A percentile compares a stretch with the other conserved stretches of the same genome.
Evolutionary conservation across 2,113 vertebrate species (phyloP).

Genomic region (Redunca redunca): DNA sequence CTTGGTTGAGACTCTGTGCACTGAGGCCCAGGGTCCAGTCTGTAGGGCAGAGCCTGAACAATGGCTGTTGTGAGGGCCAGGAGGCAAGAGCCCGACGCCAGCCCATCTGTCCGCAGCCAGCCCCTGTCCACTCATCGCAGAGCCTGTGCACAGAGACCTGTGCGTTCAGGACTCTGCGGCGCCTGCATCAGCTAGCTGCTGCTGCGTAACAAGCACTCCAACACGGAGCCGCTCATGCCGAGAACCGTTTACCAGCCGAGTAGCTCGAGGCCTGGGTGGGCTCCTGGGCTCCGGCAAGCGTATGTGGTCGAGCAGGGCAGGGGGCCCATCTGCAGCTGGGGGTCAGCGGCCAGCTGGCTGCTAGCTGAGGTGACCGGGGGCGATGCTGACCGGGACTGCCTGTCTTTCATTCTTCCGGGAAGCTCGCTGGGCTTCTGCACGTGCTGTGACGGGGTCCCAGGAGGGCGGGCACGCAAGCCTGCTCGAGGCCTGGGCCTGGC

Average conservation of each 20-base stretch:
- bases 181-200: background rate
- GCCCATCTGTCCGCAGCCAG: background rate
- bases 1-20: background rate
- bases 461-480: background rate
- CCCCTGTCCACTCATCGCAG: background rate
- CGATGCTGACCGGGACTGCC: fast-evolving
- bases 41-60: background rate
- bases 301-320: background rate
- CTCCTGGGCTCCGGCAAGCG: background rate
- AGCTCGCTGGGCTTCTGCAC: background rate
- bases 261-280: background rate
- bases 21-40: background rate
- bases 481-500: fast-evolving
- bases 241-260: fast-evolving
- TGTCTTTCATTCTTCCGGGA: background rate
- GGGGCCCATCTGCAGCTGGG: background rate
- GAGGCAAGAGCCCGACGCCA: background rate
- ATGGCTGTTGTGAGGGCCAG: background rate
- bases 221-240: background rate
- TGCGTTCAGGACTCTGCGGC: background rate
- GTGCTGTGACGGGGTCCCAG: background rate
- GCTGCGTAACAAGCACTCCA: background rate
- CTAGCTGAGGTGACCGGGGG: no score
- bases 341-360: fast-evolving
- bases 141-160: background rate